Conservation (phyloP, 2,113 vertebrate genomes). For the Mesocricetus auratus region DNA sequence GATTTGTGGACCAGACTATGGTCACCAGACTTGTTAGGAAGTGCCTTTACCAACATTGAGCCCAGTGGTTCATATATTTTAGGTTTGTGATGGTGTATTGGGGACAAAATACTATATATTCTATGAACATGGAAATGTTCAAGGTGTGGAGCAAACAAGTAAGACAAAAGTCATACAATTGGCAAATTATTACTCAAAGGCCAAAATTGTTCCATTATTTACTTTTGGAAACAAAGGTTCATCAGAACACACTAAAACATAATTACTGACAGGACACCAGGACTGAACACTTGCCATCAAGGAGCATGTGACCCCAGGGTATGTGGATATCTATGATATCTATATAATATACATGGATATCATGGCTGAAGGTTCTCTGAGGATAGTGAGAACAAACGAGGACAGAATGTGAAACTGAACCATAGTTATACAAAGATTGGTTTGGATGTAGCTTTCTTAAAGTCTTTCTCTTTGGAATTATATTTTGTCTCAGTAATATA, state of each 20-base stretch:
- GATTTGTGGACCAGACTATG: neutral
- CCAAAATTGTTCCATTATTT: neutral
- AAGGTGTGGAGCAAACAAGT: neutral
- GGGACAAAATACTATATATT: neutral
- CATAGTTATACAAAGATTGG: neutral
- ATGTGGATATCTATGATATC: too few species aligned
- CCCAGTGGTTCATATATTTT: rapidly evolving
- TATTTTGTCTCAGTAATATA: neutral
- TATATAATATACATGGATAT: neutral
- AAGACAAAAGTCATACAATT: too few species aligned
- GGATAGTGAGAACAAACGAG: neutral
- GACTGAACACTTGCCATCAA: neutral
- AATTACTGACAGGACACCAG: neutral
- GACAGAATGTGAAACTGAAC: neutral
- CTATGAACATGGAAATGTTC: neutral
- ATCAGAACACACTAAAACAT: neutral
- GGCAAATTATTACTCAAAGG: neutral
- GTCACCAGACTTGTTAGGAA: neutral
- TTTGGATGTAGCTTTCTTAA: neutral
- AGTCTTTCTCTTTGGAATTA: neutral
- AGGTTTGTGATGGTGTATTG: neutral
- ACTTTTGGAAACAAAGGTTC: neutral
- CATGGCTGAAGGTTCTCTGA: neutral
- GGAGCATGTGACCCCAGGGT: neutral
- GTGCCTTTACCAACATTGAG: neutral